phyloP scores from a whole-genome alignment of 2,113 vertebrate species.

The Blennius ocellaris region DNA sequence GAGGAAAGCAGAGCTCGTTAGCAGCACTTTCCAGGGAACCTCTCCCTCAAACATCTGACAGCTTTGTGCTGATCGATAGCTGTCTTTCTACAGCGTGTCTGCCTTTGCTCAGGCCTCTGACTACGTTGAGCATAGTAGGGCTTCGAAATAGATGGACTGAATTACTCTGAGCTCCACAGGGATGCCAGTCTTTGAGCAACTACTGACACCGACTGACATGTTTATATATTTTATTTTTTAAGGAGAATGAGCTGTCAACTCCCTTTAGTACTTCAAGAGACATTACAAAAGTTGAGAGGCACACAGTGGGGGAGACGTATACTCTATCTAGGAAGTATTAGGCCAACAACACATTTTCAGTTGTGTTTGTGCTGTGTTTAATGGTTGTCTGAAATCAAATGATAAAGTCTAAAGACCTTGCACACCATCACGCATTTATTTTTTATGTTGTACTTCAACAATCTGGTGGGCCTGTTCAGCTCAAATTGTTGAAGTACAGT shows the following conservation, averaged over 20 bases:
- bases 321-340: neutral
- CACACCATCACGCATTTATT: neutral
- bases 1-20: slow-evolving; percentile 68
- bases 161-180: slow-evolving; percentile 53
- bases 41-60: slow-evolving; percentile 69
- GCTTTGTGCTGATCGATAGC: slow-evolving; percentile 71
- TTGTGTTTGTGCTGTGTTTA: neutral
- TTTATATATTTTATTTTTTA: slow-evolving; percentile 48
- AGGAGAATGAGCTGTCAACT: slow-evolving; percentile 47
- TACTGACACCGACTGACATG: slow-evolving; percentile 51
- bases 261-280: slow-evolving; percentile 35
- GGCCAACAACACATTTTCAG: slow-evolving; percentile 8
- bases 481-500: too few species aligned
- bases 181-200: slow-evolving; percentile 51
- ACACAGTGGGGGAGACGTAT: slow-evolving; percentile 9
- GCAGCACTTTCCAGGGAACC: slow-evolving; percentile 64
- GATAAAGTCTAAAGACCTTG: neutral
- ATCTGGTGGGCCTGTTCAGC: neutral
- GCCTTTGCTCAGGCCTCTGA: slow-evolving; percentile 45
- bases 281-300: slow-evolving; percentile 27
- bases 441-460: neutral
- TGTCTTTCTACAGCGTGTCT: slow-evolving; percentile 57
- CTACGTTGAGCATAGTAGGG: slow-evolving; percentile 51
- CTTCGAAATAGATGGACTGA: slow-evolving; percentile 63
- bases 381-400: slow-evolving; percentile 23